Conservation (phyloP, 2,113 vertebrate genomes). For the Litocranius walleri region DNA sequence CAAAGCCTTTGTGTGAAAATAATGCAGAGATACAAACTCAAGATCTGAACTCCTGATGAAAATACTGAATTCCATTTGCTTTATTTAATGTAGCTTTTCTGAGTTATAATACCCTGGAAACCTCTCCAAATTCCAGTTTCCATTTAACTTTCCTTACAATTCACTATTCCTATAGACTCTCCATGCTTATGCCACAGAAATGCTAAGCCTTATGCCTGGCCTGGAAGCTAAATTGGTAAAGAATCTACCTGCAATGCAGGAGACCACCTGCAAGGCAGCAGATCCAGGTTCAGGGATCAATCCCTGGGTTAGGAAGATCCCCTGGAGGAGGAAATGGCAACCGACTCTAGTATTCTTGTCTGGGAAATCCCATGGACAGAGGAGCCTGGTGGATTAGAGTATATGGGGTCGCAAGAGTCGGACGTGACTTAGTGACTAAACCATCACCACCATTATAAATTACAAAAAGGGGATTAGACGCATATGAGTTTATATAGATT, state of each 20-base stretch:
- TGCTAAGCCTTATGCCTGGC: background rate
- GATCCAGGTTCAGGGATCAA: background rate
- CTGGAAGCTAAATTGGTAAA: background rate
- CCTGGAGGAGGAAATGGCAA: background rate
- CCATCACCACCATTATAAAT: background rate
- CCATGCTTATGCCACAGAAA: no score
- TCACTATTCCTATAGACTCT: background rate
- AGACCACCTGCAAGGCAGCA: background rate
- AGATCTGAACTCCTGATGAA: background rate
- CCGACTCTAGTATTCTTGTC: background rate
- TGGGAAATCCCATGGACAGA: background rate
- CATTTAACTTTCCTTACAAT: background rate
- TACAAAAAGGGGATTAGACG: background rate
- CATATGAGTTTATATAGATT: background rate
- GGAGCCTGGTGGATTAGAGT: background rate
- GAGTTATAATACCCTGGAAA: background rate
- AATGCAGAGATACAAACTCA: background rate
- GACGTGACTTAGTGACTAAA: background rate
- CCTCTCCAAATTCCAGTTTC: background rate
- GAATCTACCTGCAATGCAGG: background rate
- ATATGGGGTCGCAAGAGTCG: background rate
- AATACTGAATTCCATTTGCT: background rate
- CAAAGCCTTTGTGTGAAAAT: background rate
- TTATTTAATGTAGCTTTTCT: background rate
- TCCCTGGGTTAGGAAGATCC: background rate